These are phyloP conservation scores for Geococcyx californianus DNA, from an alignment of 2,113 vertebrate genomes.

Conservation along the genomic window DNA sequence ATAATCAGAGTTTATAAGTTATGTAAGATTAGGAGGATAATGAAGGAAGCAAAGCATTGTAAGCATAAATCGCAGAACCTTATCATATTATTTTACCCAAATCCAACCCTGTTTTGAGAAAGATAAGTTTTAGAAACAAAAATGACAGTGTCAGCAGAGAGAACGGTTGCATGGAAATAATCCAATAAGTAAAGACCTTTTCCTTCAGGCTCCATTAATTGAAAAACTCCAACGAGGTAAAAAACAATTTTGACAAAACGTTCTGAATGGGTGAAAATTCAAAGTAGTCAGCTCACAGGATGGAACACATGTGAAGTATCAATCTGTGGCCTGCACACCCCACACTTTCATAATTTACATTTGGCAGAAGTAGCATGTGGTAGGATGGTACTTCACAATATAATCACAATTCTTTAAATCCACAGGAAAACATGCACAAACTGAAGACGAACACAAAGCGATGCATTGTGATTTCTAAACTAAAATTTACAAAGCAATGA, in stretches of 20 bases:
- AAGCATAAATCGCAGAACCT: not conserved
- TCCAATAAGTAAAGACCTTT: not conserved
- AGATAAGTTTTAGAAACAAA: not conserved
- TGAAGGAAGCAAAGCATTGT: not conserved
- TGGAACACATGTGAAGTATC: not conserved
- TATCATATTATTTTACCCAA: not conserved
- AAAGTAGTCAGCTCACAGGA: not conserved
- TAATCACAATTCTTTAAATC: not conserved
- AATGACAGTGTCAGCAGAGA: not conserved
- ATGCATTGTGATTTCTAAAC: not conserved
- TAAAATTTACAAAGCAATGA: not conserved
- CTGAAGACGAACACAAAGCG: not conserved
- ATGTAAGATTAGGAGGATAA: not conserved
- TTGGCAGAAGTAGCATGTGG: not conserved
- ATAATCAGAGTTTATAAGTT: not conserved
- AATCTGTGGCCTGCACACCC: not conserved
- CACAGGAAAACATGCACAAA: not conserved
- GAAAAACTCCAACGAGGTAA: not conserved
- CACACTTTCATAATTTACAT: not conserved
- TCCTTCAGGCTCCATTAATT: not conserved
- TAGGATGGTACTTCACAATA: not conserved
- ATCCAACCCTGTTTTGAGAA: not conserved
- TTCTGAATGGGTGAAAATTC: not conserved
- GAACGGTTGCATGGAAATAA: not conserved
- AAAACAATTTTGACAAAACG: not conserved